A percentile compares a stretch with the other conserved stretches of the same genome.
Evolutionary conservation across 2,113 vertebrate species (phyloP).

Genomic region (Choloepus hoffmanni): DNA sequence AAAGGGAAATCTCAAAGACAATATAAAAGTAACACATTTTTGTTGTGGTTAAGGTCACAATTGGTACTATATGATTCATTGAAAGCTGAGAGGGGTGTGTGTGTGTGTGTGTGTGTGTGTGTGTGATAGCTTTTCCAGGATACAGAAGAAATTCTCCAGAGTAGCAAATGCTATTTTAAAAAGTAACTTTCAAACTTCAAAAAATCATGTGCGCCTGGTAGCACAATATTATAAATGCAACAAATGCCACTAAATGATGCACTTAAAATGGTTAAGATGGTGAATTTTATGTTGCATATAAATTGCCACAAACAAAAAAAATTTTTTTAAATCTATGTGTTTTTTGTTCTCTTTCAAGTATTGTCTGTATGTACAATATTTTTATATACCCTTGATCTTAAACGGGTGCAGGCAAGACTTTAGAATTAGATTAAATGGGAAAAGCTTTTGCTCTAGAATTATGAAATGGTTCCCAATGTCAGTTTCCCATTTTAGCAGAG

Average conservation of each 20-base stretch:
- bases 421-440: not conserved
- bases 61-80: not conserved
- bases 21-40: conserved; percentile 32
- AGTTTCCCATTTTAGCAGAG: not conserved
- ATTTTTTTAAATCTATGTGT: not conserved
- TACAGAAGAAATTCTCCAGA: conserved; percentile 54
- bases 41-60: conserved; percentile 42
- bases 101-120: not conserved
- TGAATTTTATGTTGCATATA: too few species aligned
- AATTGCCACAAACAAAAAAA: too few species aligned
- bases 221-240: too few species aligned
- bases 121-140: not conserved
- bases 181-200: conserved; percentile 58
- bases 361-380: not conserved
- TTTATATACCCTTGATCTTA: not conserved
- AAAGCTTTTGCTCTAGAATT: not conserved
- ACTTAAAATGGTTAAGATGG: too few species aligned
- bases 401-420: not conserved
- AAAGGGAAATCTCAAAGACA: conserved; percentile 65
- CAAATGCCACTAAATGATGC: too few species aligned
- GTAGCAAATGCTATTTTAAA: conserved; percentile 47
- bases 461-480: not conserved
- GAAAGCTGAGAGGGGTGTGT: not conserved
- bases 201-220: not conserved
- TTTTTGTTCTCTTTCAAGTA: not conserved